Evolutionary conservation across 2,113 vertebrate genomes (phyloP).

Genomic region (Labeo catla): DNA sequence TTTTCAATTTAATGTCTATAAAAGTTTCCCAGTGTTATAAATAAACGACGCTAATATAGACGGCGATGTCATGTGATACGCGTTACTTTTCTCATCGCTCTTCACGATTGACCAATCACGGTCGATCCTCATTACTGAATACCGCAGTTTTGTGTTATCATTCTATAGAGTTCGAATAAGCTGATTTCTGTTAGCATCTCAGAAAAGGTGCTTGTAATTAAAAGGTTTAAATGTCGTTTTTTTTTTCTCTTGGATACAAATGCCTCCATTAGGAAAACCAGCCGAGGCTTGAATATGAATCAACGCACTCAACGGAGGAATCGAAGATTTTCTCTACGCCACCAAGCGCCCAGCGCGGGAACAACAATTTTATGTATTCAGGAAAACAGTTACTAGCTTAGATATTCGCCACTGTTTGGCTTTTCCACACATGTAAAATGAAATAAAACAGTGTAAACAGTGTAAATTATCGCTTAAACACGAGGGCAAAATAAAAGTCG

Average conservation of each 20-base stretch:
- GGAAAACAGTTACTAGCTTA: neutral
- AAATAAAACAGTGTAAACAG: neutral
- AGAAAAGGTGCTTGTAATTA: neutral
- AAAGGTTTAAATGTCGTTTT: neutral
- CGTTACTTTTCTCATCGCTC: neutral
- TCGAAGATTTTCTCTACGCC: neutral
- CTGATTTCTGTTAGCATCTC: neutral
- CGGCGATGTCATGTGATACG: neutral
- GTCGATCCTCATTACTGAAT: neutral
- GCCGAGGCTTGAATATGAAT: neutral
- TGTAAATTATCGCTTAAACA: neutral
- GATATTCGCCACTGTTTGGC: neutral
- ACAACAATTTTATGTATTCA: neutral
- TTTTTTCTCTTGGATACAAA: neutral
- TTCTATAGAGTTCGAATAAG: no score
- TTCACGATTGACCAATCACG: neutral
- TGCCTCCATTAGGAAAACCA: neutral
- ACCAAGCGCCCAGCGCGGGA: neutral
- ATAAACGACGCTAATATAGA: neutral
- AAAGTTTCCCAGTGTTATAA: neutral
- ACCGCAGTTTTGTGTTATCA: no score
- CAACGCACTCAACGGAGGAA: neutral
- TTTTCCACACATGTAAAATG: neutral
- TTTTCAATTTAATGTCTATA: neutral
- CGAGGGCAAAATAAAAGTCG: neutral